Evolutionary conservation across 2,797 vertebrate genomes (phyloP), one percentile per base, ranked within the genome.

Genomic region (Delichon dasypus): DNA sequence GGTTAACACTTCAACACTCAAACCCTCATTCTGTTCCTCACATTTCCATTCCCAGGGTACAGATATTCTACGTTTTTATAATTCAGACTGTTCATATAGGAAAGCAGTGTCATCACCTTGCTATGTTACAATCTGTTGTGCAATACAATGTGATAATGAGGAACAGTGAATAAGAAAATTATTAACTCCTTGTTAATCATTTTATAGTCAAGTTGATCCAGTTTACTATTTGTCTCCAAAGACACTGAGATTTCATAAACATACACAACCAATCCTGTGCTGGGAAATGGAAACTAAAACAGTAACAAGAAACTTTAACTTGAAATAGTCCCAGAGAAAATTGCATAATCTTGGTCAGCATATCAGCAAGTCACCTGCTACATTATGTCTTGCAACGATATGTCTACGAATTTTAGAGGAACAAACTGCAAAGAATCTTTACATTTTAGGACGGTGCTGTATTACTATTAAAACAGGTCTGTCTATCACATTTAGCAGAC

Each of bases 121-220:
- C 45, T 79, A 72, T 88, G 78, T 76, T 92, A 40, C 40, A 90
- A 26, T 78, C 54, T 86, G 58, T 74, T 87, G 26, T 54, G 26
- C 40, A 87, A 73, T 48, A 76, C 36, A 82, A 44, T 51, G 60
- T 70, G 72, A 89, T 84, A 87, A 95, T 82, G 36, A 88, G n/a
- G 13, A 91, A 76, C 32, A 72, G 16, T 75, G n/a, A 81, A 76
- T 44, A 92, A 68, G 55, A 91, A 88, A 85, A 92, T 73, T 48
- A 82, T 87, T 92, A 70, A 50, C 58, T 87, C 55, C 44, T 72
- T 92, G 25, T 89, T 91, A 89, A 83, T 88, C 1, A 85, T 89
- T 92, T 94, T 61, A 55, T 29, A 67, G 19, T 67, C 13, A 77
- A 16, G 21, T 40, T 87, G 22, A 54, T 8, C 7, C 17, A 62